Evolutionary conservation across 2,888 invertebrate species (phyloP), one percentile per base, ranked within the genome.

Genomic region (Hydroisotoma schaefferi): DNA sequence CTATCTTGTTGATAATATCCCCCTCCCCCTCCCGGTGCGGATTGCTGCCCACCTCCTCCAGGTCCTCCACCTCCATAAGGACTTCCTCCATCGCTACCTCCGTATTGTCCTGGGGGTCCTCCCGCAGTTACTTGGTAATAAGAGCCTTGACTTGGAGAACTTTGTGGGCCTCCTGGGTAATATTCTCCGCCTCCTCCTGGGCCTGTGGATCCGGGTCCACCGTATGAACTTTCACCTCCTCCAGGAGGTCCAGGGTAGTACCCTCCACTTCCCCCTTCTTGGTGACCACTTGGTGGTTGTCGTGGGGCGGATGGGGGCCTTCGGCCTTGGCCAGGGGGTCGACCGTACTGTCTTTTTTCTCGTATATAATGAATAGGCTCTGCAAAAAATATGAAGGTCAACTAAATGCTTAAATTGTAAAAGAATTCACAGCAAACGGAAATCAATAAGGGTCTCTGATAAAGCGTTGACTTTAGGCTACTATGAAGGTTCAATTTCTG

Each of bases 331-430:
- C 43, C 43, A 10, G 49, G 57, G 25, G 27, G 57, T 29, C 57
- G 20, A 27, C 57, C 49, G 37, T 33, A 47, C 37, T 52, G 52
- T 25, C 49, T n/a, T 6, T 38, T 23, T 20, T 57, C 38, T 26
- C 57, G 57, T n/a, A 49, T 37, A 2, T 38, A 38, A 38, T 57
- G 48, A 18, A 22, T 22, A 18, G 46, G 28, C 29, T 55, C 55
- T 29, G 22, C 18, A 23, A 40, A 20, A 33, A 29, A 1, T 3
- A 10, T 33, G 51, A 37, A 33, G 4, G n/a, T 22, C 23, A 15
- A 8, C n/a, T 28, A 48, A 6, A 10, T 4, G 26, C 22, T 27
- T 5, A 40, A 20, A 40, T 15, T 33, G 20, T 40, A 10, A 15
- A 40, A 40, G 40, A 10, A 40, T 15, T 33, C 15, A 15, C 33